phyloP scores from a whole-genome alignment of 2,888 invertebrate genomes.

The Trichogramma dendrolimi region DNA sequence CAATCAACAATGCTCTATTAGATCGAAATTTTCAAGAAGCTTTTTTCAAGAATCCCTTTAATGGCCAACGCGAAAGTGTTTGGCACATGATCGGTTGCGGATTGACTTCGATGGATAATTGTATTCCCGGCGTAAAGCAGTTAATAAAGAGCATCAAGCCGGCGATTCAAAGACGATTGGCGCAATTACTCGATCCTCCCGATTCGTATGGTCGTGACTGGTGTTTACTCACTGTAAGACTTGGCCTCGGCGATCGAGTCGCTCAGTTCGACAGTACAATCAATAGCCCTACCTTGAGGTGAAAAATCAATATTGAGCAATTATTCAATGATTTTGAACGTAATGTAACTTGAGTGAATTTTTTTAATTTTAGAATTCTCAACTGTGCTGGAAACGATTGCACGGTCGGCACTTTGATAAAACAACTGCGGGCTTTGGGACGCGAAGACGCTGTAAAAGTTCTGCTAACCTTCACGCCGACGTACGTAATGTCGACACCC shows the following conservation, averaged over 20 bases:
- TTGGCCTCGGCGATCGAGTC: conserved; percentile 60
- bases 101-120: conserved; percentile 42
- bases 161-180: conserved; percentile 60
- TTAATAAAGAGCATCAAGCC: conserved; percentile 59
- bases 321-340: not conserved
- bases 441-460: conserved; percentile 48
- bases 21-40: conserved; percentile 46
- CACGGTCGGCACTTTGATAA: conserved; percentile 44
- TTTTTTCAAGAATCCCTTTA: conserved; percentile 47
- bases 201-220: conserved; percentile 72
- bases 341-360: not conserved
- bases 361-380: conserved; percentile 38
- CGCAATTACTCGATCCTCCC: conserved; percentile 68
- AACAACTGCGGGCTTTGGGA: conserved; percentile 46
- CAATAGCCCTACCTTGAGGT: conserved; percentile 48
- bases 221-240: conserved; percentile 69
- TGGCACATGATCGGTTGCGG: conserved; percentile 49
- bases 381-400: conserved; percentile 46
- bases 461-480: conserved; percentile 46
- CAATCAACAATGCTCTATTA: conserved; percentile 43
- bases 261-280: conserved; percentile 48
- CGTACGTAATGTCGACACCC: conserved; percentile 42
- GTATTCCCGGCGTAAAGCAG: conserved; percentile 46
- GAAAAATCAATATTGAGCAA: not conserved
- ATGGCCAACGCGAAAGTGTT: conserved; percentile 45